Base-by-base conservation (phyloP, 2,113 vertebrate genomes). In the Pica pica region DNA sequence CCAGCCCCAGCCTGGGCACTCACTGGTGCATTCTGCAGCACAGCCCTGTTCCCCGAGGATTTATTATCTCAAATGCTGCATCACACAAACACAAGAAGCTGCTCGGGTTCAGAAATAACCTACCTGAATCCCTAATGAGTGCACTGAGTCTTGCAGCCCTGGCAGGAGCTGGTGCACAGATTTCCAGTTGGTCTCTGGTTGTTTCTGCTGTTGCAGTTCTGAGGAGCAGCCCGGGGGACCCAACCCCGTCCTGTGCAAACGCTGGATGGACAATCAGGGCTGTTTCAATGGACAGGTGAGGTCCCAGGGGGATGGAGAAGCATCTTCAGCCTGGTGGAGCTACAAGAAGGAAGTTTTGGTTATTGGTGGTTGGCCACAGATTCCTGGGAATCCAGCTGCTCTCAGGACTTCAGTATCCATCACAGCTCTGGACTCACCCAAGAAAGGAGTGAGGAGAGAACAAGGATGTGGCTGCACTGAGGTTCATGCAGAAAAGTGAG, bases 181-280 rank as follows among this genome's bases (percentile, higher is more conserved):
- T 59, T 5, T 59, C 39, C 37, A n/a, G 28, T 0, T 10, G 39
- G 11, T 41, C 46, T 39, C 49, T 14, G 16, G 31, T 9, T 24
- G 8, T 33, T 83, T 24, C 53, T 42, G 57, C 8, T 46, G 31
- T 6, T 53, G 70, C 47, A 31, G 42, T 0, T 46, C n/a, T 70
- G 65, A 57, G 57, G 39, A 59, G 65, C 42, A 59, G 15, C 67
- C 35, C 26, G 0, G 2, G 70, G 42, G 7, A 5, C 3, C 35
- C 0, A 0, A 17, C 6, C 41, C 52, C 6, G 0, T 33, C 52
- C 21, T 47, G 18, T 41, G 55, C 10, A 31, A 53, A 10, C 4
- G 31, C 39, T 70, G 57, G 33, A 17, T 53, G 65, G 67, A 41
- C 63, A 82, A 7, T 6, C 10, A 4, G 52, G 1, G 16, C 8